Evolutionary conservation across 2,888 invertebrate genomes (phyloP).

Genomic region (Chloroclysta siterata): DNA sequence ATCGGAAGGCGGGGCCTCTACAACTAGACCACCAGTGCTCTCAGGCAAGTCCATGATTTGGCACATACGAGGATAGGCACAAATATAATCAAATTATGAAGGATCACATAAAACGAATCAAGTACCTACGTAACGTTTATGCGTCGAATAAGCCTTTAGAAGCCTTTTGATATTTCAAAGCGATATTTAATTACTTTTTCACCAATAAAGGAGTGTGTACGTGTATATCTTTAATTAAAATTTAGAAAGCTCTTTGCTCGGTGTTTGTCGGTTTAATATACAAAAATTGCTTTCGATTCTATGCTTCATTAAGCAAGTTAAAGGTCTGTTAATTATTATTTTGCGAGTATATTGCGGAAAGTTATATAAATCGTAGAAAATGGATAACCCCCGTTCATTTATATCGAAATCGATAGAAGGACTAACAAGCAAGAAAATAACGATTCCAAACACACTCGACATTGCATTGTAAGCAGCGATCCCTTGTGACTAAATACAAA

Average conservation of each 20-base stretch:
- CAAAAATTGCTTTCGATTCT: slow-evolving; percentile 48
- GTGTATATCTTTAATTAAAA: slow-evolving; percentile 65
- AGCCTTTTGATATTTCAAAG: slow-evolving; percentile 45
- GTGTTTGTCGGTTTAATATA: slow-evolving; percentile 48
- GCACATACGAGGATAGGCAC: not conserved
- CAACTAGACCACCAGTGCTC: no score
- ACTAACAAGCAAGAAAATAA: no score
- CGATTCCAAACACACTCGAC: no score
- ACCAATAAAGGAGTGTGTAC: slow-evolving; percentile 44
- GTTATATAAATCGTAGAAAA: no score
- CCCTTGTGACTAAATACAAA: no score
- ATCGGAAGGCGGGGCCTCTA: no score
- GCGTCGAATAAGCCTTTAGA: slow-evolving; percentile 15
- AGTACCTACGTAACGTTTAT: not conserved
- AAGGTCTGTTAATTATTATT: not conserved
- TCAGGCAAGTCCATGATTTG: not conserved
- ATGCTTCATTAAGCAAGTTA: slow-evolving; percentile 9
- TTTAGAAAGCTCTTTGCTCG: slow-evolving; percentile 55
- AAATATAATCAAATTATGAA: slow-evolving; percentile 4
- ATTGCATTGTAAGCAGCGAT: no score
- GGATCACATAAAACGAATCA: not conserved
- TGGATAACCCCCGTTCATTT: no score
- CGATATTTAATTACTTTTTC: slow-evolving; percentile 51
- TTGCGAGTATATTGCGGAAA: no score
- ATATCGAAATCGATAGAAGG: no score